These are phyloP conservation scores for Rhaphigaster nebulosa DNA, from an alignment of 2,888 invertebrate species.

Conservation along the genomic window DNA sequence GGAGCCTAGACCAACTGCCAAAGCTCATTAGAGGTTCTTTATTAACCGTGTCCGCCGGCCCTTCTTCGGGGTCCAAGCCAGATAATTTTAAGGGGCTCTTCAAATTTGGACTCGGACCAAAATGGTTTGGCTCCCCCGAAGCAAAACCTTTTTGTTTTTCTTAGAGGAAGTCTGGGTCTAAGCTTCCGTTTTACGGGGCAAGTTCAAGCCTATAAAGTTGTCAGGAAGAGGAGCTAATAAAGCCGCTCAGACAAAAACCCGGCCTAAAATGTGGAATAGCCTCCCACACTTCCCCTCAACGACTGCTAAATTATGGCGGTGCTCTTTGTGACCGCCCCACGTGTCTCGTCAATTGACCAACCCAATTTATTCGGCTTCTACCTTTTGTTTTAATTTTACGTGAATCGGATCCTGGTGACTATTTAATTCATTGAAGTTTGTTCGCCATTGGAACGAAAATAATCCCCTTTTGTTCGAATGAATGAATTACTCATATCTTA, in stretches of 20 bases:
- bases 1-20: conserved; percentile 53
- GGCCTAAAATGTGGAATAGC: conserved; percentile 14
- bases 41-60: conserved; percentile 57
- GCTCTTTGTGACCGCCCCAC: neutral
- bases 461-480: neutral
- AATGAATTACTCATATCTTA: too few relatives aligned
- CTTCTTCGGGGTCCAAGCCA: conserved; percentile 58
- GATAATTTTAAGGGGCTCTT: conserved; percentile 45
- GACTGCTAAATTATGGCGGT: neutral
- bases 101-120: conserved; percentile 53
- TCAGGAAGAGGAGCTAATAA: conserved; percentile 53
- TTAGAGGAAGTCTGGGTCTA: conserved; percentile 26
- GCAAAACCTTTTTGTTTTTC: conserved; percentile 55
- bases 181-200: conserved; percentile 52
- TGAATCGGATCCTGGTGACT: neutral
- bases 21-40: conserved; percentile 62
- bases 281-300: neutral
- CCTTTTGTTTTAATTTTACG: neutral
- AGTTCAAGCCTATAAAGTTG: conserved; percentile 54
- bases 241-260: conserved; percentile 18
- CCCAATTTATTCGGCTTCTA: neutral
- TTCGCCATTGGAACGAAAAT: neutral
- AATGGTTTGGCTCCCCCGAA: conserved; percentile 49
- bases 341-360: neutral
- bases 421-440: neutral